Conservation (phyloP, 2,888 invertebrate species). For the Tipula vernalis region DNA sequence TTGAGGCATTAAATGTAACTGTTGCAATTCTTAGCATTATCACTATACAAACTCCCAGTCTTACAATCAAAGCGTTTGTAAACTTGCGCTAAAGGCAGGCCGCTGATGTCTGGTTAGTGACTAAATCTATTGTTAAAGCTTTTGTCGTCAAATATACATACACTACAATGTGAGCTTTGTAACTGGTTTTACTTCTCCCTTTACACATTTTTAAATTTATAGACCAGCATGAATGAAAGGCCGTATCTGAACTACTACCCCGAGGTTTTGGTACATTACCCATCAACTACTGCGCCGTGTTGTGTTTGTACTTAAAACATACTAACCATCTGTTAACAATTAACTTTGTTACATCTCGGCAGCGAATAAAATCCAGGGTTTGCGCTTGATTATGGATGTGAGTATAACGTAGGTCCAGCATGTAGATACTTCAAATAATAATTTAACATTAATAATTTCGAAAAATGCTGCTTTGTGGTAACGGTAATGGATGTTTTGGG, state of each 20-base stretch:
- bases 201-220: neutral
- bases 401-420: neutral
- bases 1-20: neutral
- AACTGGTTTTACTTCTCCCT: neutral
- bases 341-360: neutral
- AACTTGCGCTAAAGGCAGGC: neutral
- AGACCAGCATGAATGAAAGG: neutral
- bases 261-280: neutral
- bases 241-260: neutral
- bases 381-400: no score
- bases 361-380: neutral
- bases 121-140: no score
- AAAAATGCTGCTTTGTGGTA: neutral
- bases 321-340: neutral
- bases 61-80: neutral
- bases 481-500: neutral
- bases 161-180: neutral
- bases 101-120: neutral
- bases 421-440: neutral
- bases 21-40: neutral
- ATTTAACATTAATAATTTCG: neutral
- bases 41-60: neutral
- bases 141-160: neutral
- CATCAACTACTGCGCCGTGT: no score
- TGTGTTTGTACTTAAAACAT: neutral